Evolutionary conservation across 2,888 invertebrate species (phyloP).

Genomic region (Trissolcus japonicus): DNA sequence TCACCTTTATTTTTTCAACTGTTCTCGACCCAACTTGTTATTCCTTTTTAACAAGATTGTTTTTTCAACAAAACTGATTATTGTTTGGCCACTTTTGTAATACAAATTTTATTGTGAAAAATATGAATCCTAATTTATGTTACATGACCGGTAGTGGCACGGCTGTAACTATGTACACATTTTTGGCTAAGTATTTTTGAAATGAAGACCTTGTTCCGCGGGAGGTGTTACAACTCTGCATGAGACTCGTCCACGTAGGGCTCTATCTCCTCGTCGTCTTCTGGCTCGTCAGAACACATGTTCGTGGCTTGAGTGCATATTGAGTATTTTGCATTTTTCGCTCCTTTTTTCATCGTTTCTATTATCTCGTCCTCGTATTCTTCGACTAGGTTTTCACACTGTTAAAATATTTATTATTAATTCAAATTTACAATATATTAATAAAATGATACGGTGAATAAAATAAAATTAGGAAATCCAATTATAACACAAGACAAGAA

Average conservation of each 20-base stretch:
- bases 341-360: slow-evolving; percentile 12
- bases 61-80: background rate
- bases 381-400: slow-evolving; percentile 50
- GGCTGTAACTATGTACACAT: slow-evolving; percentile 4
- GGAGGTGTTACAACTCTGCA: slow-evolving; percentile 17
- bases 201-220: background rate
- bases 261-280: slow-evolving; percentile 20
- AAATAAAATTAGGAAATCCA: background rate
- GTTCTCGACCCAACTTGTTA: too few relatives aligned
- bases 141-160: background rate
- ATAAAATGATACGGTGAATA: too few relatives aligned
- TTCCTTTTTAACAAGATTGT: background rate
- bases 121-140: background rate
- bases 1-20: background rate
- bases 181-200: slow-evolving; percentile 11
- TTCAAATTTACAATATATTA: background rate
- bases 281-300: slow-evolving; percentile 29
- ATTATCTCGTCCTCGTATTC: slow-evolving; percentile 46
- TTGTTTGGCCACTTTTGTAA: background rate
- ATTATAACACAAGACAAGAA: too few relatives aligned
- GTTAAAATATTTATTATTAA: background rate
- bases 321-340: slow-evolving; percentile 8
- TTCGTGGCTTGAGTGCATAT: slow-evolving; percentile 32
- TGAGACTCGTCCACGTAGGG: slow-evolving; percentile 30
- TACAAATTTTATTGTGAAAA: background rate